These are phyloP conservation scores for Leptinotarsa peninsularis DNA, from an alignment of 2,888 invertebrate species.

Conservation along the genomic window DNA sequence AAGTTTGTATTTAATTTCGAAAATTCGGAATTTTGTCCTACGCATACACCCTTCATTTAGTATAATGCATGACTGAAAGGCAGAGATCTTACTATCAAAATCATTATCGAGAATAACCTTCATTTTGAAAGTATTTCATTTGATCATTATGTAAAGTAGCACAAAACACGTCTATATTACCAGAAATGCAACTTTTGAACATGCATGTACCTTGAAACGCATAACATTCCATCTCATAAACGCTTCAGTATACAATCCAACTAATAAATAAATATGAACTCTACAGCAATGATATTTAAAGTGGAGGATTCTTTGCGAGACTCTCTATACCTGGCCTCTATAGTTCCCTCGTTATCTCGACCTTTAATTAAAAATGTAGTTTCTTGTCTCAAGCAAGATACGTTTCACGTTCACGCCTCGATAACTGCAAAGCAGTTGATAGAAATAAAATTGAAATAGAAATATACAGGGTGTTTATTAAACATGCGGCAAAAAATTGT, in stretches of 20 bases:
- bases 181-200: constrained; percentile 21
- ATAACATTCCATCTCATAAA: constrained; percentile 23
- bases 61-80: too few relatives aligned
- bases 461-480: not conserved
- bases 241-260: constrained; percentile 31
- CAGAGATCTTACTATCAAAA: too few relatives aligned
- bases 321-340: constrained; percentile 26
- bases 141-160: too few relatives aligned
- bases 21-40: too few relatives aligned
- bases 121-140: too few relatives aligned
- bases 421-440: constrained; percentile 16
- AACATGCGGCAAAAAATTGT: too few relatives aligned
- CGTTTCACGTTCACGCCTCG: constrained; percentile 21
- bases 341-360: constrained; percentile 22
- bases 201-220: constrained; percentile 18
- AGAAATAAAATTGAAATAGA: constrained; percentile 10
- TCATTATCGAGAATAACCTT: too few relatives aligned
- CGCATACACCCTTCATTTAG: too few relatives aligned
- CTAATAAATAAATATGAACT: constrained; percentile 34
- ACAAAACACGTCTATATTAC: too few relatives aligned
- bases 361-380: constrained; percentile 30
- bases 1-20: too few relatives aligned
- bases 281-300: constrained; percentile 7
- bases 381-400: constrained; percentile 28
- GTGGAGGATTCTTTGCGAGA: constrained; percentile 22